phyloP scores from a whole-genome alignment of 2,888 invertebrate genomes.

The Norana najaformis region DNA sequence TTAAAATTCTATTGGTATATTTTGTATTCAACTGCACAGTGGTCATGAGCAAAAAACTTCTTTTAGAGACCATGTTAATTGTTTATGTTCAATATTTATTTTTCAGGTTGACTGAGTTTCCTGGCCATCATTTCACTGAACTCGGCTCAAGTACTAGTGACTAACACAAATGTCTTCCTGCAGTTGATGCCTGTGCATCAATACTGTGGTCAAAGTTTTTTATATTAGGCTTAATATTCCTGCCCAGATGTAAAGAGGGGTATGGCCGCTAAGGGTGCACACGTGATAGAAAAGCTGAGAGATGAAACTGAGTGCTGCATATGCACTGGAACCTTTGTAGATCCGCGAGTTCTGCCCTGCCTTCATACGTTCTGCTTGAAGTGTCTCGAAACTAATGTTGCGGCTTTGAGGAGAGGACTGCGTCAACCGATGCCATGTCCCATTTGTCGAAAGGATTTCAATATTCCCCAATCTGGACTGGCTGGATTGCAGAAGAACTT shows the following conservation, averaged over 20 bases:
- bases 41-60: no score
- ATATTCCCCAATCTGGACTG: not conserved
- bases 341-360: not conserved
- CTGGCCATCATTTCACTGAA: not conserved
- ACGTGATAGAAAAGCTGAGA: not conserved
- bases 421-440: not conserved
- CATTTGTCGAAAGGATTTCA: not conserved
- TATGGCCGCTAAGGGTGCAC: not conserved
- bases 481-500: conserved; percentile 10
- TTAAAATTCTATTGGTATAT: no score
- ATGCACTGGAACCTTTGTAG: not conserved
- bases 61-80: no score
- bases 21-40: no score
- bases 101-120: not conserved
- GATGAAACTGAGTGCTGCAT: conserved; percentile 18
- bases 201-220: not conserved
- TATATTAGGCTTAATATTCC: not conserved
- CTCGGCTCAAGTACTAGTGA: not conserved
- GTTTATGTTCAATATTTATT: not conserved
- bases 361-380: conserved; percentile 14
- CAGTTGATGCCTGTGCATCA: not conserved
- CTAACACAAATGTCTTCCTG: not conserved
- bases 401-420: not conserved
- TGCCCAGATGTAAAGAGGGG: not conserved
- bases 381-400: not conserved